Conservation (phyloP, 2,797 vertebrate genomes). For the Cossypha polioptera region DNA sequence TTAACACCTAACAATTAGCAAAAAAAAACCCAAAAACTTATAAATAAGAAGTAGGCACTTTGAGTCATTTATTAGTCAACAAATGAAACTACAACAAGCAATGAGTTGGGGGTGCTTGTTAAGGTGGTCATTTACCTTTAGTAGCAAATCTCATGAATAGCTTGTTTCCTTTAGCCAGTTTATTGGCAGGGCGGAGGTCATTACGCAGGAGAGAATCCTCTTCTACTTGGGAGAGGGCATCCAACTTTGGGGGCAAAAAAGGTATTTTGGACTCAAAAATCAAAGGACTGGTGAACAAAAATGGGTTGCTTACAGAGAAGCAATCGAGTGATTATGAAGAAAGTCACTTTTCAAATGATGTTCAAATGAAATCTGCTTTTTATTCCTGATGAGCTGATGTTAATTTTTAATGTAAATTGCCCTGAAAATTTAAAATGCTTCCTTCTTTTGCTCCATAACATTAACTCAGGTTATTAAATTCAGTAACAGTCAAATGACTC, state of each 20-base stretch:
- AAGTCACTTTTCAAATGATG: background rate
- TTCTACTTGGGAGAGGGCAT: slow-evolving; percentile 85
- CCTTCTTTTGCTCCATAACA: background rate
- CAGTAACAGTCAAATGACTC: background rate
- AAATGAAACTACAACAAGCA: background rate
- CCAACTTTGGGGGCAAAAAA: slow-evolving; percentile 78
- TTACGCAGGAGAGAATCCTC: slow-evolving; percentile 91
- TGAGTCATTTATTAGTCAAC: background rate
- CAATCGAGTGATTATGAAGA: background rate
- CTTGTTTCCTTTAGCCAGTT: slow-evolving; percentile 92
- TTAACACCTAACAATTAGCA: background rate
- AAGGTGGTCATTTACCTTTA: slow-evolving; percentile 78
- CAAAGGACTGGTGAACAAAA: slow-evolving; percentile 8
- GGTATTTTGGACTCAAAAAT: slow-evolving; percentile 28
- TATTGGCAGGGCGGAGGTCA: slow-evolving; percentile 86
- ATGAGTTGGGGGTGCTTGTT: background rate
- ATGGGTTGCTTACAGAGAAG: background rate
- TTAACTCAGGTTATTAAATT: background rate
- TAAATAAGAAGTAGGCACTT: background rate
- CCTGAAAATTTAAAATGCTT: background rate
- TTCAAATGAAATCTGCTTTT: background rate
- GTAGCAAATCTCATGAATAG: slow-evolving; percentile 92
- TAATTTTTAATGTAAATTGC: background rate
- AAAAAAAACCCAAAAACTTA: background rate
- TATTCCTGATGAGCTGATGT: background rate